These are phyloP conservation scores for Athetis lepigone DNA, from an alignment of 2,888 invertebrate genomes.

Conservation along the genomic window DNA sequence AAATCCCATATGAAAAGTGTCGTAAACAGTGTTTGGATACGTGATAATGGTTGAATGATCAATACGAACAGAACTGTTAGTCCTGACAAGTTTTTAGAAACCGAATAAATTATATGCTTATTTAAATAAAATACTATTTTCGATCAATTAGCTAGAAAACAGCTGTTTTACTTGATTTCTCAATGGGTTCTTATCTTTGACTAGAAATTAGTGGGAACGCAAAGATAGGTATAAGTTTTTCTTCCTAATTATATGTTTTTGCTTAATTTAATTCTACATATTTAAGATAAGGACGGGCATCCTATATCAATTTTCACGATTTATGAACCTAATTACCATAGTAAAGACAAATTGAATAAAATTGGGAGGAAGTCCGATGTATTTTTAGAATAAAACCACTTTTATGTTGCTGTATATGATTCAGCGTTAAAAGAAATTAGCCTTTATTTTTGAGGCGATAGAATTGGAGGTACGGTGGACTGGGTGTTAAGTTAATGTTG, in stretches of 20 bases:
- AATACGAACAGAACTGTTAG: no score
- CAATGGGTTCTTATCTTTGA: not conserved
- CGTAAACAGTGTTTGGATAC: no score
- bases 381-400: slow-evolving; percentile 28
- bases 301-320: slow-evolving; percentile 48
- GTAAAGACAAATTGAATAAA: slow-evolving; percentile 57
- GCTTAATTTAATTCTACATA: slow-evolving; percentile 36
- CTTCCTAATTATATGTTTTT: not conserved
- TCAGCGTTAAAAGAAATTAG: not conserved
- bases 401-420: not conserved
- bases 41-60: no score
- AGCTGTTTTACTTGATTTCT: not conserved
- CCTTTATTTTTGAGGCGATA: slow-evolving; percentile 6
- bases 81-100: no score
- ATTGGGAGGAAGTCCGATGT: slow-evolving; percentile 52
- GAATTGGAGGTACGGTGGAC: fast-evolving
- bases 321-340: slow-evolving; percentile 48
- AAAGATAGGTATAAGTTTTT: not conserved
- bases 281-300: slow-evolving; percentile 40
- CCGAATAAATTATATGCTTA: no score
- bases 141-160: no score
- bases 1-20: no score
- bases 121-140: no score
- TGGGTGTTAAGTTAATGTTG: not conserved
- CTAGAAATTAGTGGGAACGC: not conserved